Evolutionary conservation across 2,888 invertebrate genomes (phyloP).

Genomic region (Ecdyonurus torrentis): DNA sequence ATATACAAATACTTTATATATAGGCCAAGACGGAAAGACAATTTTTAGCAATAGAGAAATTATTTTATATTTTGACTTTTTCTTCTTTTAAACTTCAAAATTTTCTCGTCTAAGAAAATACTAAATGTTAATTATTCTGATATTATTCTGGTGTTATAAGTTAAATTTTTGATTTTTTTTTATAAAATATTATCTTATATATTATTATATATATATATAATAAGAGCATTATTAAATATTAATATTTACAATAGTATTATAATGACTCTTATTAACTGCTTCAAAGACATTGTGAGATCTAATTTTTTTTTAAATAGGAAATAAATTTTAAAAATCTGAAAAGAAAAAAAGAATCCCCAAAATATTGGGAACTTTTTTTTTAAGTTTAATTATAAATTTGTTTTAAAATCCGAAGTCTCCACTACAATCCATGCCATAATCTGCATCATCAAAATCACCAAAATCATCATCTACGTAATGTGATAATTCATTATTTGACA

Average conservation of each 20-base stretch:
- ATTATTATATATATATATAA: background rate
- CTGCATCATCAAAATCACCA: constrained; percentile 30
- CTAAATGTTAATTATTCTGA: background rate
- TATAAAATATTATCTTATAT: background rate
- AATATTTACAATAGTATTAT: background rate
- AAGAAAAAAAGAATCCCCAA: no score
- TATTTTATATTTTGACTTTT: no score
- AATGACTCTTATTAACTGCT: no score
- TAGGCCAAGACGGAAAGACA: background rate
- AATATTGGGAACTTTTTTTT: background rate
- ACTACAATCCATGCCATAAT: constrained; percentile 14
- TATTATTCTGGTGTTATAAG: background rate
- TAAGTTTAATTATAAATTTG: background rate
- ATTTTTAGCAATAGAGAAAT: background rate
- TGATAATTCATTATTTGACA: constrained; percentile 6
- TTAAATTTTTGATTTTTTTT: background rate
- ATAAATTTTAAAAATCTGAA: background rate
- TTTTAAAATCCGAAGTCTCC: constrained; percentile 15
- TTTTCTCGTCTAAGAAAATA: background rate
- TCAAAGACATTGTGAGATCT: background rate
- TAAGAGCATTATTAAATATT: background rate
- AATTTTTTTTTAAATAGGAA: background rate
- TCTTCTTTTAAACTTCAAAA: background rate
- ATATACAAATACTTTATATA: no score
- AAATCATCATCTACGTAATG: constrained; percentile 54